Percentiles rank a stretch among this genome's conserved stretches.
These are phyloP conservation scores for Tiphia femorata DNA, from an alignment of 2,888 invertebrate genomes.

Conservation along the genomic window DNA sequence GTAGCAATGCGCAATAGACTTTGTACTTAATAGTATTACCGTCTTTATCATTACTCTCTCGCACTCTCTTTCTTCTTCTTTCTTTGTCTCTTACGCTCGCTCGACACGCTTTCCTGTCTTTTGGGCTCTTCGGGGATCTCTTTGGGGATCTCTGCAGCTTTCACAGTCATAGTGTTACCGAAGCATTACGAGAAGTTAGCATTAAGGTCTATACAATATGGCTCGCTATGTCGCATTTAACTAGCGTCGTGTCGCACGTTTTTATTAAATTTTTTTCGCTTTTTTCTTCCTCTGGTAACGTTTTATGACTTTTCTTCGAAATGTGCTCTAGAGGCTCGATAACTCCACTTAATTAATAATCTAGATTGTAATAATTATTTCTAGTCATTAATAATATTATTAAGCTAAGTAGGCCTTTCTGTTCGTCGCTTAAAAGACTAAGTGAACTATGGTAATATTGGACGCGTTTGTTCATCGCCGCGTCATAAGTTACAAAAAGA, in stretches of 20 bases:
- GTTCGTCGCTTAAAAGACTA: conserved; percentile 56
- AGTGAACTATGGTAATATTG: conserved; percentile 31
- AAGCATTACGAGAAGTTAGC: neutral
- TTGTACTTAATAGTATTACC: conserved; percentile 39
- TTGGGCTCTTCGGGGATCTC: too few species aligned
- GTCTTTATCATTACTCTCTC: conserved; percentile 2
- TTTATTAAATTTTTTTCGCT: conserved; percentile 14
- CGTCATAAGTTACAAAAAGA: conserved; percentile 41
- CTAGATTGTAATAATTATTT: conserved; percentile 31
- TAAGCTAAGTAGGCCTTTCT: conserved; percentile 57
- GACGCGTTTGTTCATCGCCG: conserved; percentile 11
- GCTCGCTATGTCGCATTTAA: neutral
- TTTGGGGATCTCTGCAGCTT: too few species aligned
- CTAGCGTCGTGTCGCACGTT: neutral
- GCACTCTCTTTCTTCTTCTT: conserved; percentile 9
- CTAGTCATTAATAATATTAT: conserved; percentile 42
- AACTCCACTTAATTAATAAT: conserved; percentile 24
- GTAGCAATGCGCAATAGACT: conserved; percentile 34
- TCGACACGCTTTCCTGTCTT: too few species aligned
- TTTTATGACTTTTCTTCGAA: conserved; percentile 20
- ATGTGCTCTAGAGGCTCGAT: conserved; percentile 37
- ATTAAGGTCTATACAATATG: neutral
- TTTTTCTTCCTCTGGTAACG: conserved; percentile 1
- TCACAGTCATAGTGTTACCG: too few species aligned
- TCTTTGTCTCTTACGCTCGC: neutral